Conservation (phyloP, 2,888 invertebrate genomes). For the Drosophila anomelani region DNA sequence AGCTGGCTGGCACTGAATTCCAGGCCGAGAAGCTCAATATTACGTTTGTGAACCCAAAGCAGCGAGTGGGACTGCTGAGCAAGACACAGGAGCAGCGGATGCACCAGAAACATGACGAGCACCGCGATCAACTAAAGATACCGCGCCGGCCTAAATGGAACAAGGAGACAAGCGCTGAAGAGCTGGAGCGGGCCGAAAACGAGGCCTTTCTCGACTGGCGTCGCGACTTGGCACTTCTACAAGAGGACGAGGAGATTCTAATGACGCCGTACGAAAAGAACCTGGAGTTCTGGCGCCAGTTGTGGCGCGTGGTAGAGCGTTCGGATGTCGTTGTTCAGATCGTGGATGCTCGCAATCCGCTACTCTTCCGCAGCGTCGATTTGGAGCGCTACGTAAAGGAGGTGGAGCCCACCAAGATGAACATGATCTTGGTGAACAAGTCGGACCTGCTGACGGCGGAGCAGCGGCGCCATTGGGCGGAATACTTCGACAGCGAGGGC, state of each 20-base stretch:
- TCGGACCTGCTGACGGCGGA: conserved; percentile 94
- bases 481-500: conserved; percentile 91
- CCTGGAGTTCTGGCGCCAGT: conserved; percentile 98
- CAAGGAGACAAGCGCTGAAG: conserved; percentile 90
- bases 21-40: conserved; percentile 95
- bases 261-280: conserved; percentile 99
- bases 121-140: conserved; percentile 89
- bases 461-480: conserved; percentile 93
- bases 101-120: conserved; percentile 86
- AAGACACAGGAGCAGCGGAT: conserved; percentile 86
- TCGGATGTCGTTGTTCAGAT: conserved; percentile 97
- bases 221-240: conserved; percentile 90
- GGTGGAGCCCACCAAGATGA: conserved; percentile 89
- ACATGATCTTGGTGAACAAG: conserved; percentile 96
- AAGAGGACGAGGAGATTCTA: conserved; percentile 92
- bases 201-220: conserved; percentile 96
- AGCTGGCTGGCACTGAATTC: conserved; percentile 97
- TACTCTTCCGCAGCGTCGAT: conserved; percentile 96
- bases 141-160: conserved; percentile 95
- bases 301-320: conserved; percentile 99
- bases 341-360: conserved; percentile 97
- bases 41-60: conserved; percentile 89
- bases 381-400: conserved; percentile 94
- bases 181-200: conserved; percentile 92
- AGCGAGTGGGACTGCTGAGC: conserved; percentile 87